These are phyloP conservation scores for Eudyptes chrysolophus DNA, from an alignment of 2,113 vertebrate genomes.

Conservation along the genomic window DNA sequence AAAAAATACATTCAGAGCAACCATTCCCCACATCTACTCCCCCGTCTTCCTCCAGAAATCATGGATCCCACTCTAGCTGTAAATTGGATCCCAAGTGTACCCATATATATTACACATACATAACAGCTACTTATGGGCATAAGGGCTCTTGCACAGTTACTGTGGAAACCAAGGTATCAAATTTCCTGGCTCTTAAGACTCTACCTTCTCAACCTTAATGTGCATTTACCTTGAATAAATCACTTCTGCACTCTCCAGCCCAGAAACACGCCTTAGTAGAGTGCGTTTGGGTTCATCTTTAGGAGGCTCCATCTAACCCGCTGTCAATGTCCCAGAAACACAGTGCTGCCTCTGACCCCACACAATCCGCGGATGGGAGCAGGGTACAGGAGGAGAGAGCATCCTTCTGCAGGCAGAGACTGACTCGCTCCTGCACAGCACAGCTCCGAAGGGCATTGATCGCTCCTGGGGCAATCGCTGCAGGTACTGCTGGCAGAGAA, in stretches of 20 bases:
- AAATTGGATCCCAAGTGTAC: conserved; percentile 31
- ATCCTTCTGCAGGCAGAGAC: neutral
- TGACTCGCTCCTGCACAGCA: neutral
- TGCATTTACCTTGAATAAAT: conserved; percentile 36
- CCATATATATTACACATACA: conserved; percentile 4
- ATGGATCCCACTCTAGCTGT: conserved; percentile 13
- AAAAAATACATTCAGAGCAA: neutral
- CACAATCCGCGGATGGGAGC: neutral
- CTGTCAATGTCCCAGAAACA: fast-evolving
- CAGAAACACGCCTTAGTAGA: neutral
- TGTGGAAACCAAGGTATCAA: conserved; percentile 55
- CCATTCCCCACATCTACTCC: neutral
- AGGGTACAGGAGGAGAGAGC: neutral
- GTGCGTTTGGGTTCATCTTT: neutral
- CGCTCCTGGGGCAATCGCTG: neutral
- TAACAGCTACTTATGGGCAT: conserved; percentile 31
- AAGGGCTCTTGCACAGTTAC: conserved; percentile 46
- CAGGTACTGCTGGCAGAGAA: neutral
- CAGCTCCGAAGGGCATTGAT: neutral
- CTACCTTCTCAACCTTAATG: neutral
- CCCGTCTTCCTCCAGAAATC: neutral
- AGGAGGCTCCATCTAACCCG: neutral
- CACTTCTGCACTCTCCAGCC: neutral
- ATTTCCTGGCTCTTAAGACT: conserved; percentile 13
- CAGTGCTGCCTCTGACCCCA: fast-evolving